Percentiles rank a stretch among this genome's conserved stretches.
Conservation (phyloP, 2,888 invertebrate species). For the Napeogenes sylphis region DNA sequence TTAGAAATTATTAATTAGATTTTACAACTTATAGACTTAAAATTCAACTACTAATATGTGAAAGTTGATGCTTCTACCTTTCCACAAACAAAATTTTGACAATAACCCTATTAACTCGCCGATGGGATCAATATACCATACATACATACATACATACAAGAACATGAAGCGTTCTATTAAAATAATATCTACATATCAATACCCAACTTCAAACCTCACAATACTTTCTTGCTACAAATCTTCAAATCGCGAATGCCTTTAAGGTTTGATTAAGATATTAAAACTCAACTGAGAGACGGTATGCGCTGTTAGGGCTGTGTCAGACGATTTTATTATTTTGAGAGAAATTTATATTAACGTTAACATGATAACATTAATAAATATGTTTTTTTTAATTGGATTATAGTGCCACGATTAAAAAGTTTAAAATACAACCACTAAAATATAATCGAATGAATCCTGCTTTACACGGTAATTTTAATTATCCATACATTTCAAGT, state of each 20-base stretch:
- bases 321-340: background rate
- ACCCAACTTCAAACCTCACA: slow-evolving; percentile 20
- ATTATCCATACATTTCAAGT: too few relatives aligned
- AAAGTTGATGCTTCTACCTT: too few relatives aligned
- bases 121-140: background rate
- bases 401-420: too few relatives aligned
- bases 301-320: slow-evolving; percentile 14
- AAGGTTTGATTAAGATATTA: slow-evolving; percentile 29
- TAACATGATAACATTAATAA: background rate
- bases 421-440: too few relatives aligned
- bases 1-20: too few relatives aligned
- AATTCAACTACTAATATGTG: too few relatives aligned
- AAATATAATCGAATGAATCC: too few relatives aligned
- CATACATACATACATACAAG: too few relatives aligned
- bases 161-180: background rate
- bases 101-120: background rate
- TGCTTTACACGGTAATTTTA: too few relatives aligned
- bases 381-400: background rate
- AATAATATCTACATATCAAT: slow-evolving; percentile 2
- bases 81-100: too few relatives aligned
- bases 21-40: too few relatives aligned
- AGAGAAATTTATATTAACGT: background rate
- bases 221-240: slow-evolving; percentile 3
- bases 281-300: slow-evolving; percentile 20
- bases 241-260: slow-evolving; percentile 24